Conservation (phyloP, 2,888 invertebrate genomes). For the Acronicta alni region DNA sequence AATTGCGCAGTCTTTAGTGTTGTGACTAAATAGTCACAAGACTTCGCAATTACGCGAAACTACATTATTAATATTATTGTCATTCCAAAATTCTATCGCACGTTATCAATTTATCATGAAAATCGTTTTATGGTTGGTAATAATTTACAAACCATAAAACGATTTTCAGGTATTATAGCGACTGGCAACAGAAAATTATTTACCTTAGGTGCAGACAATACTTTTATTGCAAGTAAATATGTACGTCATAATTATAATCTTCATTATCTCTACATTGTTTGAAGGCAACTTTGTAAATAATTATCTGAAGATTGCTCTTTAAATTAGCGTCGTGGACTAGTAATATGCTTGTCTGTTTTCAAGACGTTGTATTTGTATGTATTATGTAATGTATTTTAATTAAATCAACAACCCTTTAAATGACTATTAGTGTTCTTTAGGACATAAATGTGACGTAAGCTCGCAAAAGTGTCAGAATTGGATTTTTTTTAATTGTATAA, state of each 20-base stretch:
- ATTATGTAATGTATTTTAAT: too few relatives aligned
- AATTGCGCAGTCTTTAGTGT: too few relatives aligned
- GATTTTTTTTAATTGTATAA: too few relatives aligned
- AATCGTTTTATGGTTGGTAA: too few relatives aligned
- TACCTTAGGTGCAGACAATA: constrained; percentile 1
- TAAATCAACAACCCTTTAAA: too few relatives aligned
- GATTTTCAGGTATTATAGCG: constrained; percentile 20
- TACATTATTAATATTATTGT: too few relatives aligned
- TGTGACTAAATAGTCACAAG: too few relatives aligned
- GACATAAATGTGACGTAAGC: too few relatives aligned
- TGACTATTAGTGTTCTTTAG: too few relatives aligned
- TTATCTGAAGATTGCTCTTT: constrained; percentile 1
- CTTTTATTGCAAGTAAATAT: constrained; percentile 17
- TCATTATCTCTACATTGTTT: constrained; percentile 5
- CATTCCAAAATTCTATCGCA: not conserved
- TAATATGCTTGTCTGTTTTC: not conserved
- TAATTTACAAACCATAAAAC: constrained; percentile 25
- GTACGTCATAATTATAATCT: constrained; percentile 12
- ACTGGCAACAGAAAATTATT: constrained; percentile 21
- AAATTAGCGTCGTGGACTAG: not conserved
- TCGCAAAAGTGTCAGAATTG: too few relatives aligned
- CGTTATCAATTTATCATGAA: constrained; percentile 9
- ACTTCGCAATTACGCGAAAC: not conserved
- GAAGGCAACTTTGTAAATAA: constrained; percentile 17
- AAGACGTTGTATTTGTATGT: not conserved